Percentiles rank a stretch among this genome's conserved stretches.
phyloP scores from a whole-genome alignment of 2,113 vertebrate species.

The Dipodomys merriami region DNA sequence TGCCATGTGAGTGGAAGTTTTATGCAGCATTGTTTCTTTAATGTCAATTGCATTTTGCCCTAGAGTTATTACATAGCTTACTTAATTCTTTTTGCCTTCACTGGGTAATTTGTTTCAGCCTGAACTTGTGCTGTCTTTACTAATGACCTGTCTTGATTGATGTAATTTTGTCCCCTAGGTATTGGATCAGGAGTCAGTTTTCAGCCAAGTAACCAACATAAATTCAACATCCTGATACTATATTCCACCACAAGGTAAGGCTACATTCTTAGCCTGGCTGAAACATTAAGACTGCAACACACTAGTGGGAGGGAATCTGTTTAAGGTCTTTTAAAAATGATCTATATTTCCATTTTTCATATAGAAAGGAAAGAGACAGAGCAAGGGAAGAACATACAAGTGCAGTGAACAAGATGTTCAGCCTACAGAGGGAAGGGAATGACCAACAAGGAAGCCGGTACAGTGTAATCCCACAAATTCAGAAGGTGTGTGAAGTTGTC shows the following conservation, averaged over 20 bases:
- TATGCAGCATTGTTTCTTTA: background rate
- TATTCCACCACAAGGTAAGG: constrained; percentile 91
- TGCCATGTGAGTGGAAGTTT: background rate
- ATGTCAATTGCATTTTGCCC: constrained; percentile 10
- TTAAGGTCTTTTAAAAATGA: background rate
- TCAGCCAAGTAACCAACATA: constrained; percentile 85
- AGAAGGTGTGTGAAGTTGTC: constrained; percentile 92
- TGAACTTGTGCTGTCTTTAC: constrained; percentile 5
- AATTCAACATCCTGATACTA: constrained; percentile 90
- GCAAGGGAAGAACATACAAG: constrained; percentile 89
- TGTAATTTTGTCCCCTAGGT: constrained; percentile 80
- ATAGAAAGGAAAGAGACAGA: constrained; percentile 92
- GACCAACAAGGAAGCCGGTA: constrained; percentile 84
- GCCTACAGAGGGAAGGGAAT: constrained; percentile 79
- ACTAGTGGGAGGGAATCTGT: background rate
- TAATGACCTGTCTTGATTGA: constrained; percentile 29
- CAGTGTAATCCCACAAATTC: constrained; percentile 91
- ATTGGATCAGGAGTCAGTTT: constrained; percentile 93
- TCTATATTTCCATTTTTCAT: constrained; percentile 57
- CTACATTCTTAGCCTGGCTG: background rate
- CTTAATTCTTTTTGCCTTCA: constrained; percentile 13
- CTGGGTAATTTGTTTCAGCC: background rate
- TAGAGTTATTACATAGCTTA: constrained; percentile 28
- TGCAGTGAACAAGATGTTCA: constrained; percentile 92
- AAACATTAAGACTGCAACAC: background rate